Evolutionary conservation across 2,888 invertebrate species (phyloP), one percentile per base, ranked within the genome.

Genomic region (Coelinius sp.): DNA sequence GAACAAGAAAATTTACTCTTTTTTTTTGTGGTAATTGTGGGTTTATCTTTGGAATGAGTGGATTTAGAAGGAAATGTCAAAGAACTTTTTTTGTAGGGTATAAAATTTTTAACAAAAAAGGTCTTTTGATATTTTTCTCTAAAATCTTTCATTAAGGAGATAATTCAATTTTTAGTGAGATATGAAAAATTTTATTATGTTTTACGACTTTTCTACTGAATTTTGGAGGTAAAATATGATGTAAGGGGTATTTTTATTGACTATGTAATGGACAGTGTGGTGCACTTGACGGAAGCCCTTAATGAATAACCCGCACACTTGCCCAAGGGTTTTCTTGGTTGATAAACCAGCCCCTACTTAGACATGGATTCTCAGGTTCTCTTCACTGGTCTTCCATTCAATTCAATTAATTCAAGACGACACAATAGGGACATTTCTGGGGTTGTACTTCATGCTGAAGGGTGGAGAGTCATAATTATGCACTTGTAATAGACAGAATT

Each of bases 321-420:
- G 24, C 12, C 12, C 5, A 22, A 22, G 52, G 24, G 22, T 52
- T 52, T 24, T 12, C 24, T 44, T 44, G 20, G 46, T n/a, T 3
- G 46, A 14, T 31, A 8, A 31, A 31, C n/a, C 12, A 41, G n/a
- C 46, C 46, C 17, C 46, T 41, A 2, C 41, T 49, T 49, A 49
- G 20, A 49, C 46, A 49, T 52, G 24, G 52, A 52, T 22, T 22
- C 52, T n/a, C 44, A 44, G 14, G 14, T 27, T 25, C 52, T n/a
- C 22, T 65, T 62, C 27, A 49, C 38, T 25, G 49, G n/a, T 56
- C 62, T 68, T 10, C 22, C 78, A 81, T 80, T 66, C 81, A 84
- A 81, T 80, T 66, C 81, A 84, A 85, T 85, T 84, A 85, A 85
- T 85, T 84, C 79, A 75, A 64, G 70, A 68, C 80, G 81, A 85